These are phyloP conservation scores for Colossoma macropomum DNA, from an alignment of 2,113 vertebrate genomes.

Conservation along the genomic window DNA sequence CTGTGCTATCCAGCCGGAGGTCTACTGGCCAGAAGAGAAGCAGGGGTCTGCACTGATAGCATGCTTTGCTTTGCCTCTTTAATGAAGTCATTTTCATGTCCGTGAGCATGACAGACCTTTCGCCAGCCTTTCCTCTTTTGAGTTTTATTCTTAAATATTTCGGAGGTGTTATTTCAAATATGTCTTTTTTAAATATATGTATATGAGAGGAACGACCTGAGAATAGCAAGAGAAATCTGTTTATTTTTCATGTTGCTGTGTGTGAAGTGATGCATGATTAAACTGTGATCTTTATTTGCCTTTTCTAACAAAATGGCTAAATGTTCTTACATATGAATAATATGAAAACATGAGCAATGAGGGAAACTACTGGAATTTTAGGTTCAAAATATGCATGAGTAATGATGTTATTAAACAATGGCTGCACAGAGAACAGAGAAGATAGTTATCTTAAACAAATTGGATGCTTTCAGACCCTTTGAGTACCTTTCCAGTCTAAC, in stretches of 20 bases:
- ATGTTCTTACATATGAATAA: background rate
- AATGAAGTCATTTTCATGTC: slow-evolving; percentile 67
- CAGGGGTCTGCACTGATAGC: slow-evolving; percentile 28
- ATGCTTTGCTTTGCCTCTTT: slow-evolving; percentile 62
- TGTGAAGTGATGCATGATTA: background rate
- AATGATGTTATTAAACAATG: background rate
- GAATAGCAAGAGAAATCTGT: background rate
- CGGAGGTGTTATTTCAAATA: background rate
- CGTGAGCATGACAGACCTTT: slow-evolving; percentile 50
- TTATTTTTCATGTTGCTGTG: background rate
- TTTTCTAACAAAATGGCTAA: background rate
- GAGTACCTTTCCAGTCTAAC: background rate
- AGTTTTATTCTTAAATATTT: slow-evolving; percentile 6
- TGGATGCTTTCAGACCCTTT: background rate
- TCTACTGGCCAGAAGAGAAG: slow-evolving; percentile 66
- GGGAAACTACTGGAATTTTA: background rate
- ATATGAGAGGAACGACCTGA: background rate
- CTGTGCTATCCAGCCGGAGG: slow-evolving; percentile 65
- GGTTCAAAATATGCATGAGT: background rate
- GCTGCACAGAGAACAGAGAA: background rate
- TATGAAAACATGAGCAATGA: background rate
- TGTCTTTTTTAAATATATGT: background rate
- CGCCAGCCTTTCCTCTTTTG: slow-evolving; percentile 16
- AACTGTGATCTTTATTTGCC: background rate
- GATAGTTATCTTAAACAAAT: background rate